Conservation (phyloP, 2,888 invertebrate genomes). For the Dioctria rufipes region DNA sequence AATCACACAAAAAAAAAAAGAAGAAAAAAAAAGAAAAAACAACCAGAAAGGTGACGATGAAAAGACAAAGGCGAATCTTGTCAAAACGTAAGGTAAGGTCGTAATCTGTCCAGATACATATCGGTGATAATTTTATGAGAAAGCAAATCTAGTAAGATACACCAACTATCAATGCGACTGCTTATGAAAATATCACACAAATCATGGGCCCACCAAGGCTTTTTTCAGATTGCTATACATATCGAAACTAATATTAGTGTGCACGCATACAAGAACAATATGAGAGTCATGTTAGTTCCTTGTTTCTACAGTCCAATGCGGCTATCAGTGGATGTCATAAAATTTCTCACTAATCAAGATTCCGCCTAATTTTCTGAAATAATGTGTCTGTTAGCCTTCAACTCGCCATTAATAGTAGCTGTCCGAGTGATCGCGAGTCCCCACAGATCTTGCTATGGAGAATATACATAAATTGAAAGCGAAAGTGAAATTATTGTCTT, state of each 20-base stretch:
- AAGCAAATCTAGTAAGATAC: neutral
- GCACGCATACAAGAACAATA: neutral
- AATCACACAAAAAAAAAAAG: slow-evolving; percentile 25
- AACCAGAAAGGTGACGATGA: slow-evolving; percentile 28
- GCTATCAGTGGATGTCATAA: slow-evolving; percentile 20
- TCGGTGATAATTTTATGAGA: neutral
- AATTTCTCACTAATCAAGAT: slow-evolving; percentile 44
- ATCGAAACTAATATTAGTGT: neutral
- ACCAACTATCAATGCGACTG: neutral
- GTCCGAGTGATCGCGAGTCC: neutral
- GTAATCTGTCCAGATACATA: slow-evolving; percentile 11
- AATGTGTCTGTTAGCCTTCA: slow-evolving; percentile 40
- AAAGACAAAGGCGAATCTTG: slow-evolving; percentile 52
- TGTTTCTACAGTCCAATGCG: slow-evolving; percentile 8
- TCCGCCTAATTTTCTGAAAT: slow-evolving; percentile 37
- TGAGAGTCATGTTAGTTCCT: slow-evolving; percentile 14
- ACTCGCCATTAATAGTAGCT: neutral
- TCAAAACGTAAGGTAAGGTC: slow-evolving; percentile 46
- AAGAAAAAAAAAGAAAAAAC: neutral
- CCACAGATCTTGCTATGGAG: neutral
- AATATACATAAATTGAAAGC: neutral
- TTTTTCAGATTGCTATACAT: slow-evolving; percentile 4
- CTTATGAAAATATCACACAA: slow-evolving; percentile 22
- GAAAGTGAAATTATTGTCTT: slow-evolving; percentile 18
- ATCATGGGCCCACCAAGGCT: slow-evolving; percentile 18